phyloP scores from a whole-genome alignment of 2,113 vertebrate genomes.

The Athene noctua region DNA sequence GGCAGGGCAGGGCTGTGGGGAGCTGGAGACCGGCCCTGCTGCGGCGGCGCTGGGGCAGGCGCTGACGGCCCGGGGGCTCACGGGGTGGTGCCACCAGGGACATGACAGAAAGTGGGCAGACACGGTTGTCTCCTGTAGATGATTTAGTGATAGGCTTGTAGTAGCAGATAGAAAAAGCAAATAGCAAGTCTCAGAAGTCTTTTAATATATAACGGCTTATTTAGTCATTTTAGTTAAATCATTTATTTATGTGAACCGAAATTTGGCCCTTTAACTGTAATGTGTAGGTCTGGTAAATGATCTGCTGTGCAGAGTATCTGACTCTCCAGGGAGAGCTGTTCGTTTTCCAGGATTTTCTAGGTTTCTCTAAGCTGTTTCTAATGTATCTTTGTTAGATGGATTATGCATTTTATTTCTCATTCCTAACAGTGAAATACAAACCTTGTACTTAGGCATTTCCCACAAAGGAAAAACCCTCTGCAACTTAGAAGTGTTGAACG shows the following conservation, averaged over 20 bases:
- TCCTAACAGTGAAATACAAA: slow-evolving; percentile 39
- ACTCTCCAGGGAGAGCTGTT: background rate
- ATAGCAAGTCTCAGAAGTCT: background rate
- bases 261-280: background rate
- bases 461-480: slow-evolving; percentile 14
- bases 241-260: slow-evolving; percentile 5
- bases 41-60: fast-evolving
- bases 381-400: slow-evolving; percentile 10
- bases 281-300: background rate
- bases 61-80: fast-evolving
- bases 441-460: slow-evolving; percentile 37
- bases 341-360: background rate
- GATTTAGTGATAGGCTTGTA: background rate
- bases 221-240: background rate
- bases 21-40: background rate
- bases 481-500: background rate
- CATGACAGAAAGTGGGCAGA: background rate
- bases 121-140: background rate
- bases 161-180: background rate
- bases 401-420: slow-evolving; percentile 16
- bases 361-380: slow-evolving; percentile 4
- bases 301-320: background rate
- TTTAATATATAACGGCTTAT: background rate
- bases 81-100: background rate
- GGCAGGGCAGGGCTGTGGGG: background rate